Evolutionary conservation across 2,113 vertebrate genomes (phyloP).

Genomic region (Heliornis fulica): DNA sequence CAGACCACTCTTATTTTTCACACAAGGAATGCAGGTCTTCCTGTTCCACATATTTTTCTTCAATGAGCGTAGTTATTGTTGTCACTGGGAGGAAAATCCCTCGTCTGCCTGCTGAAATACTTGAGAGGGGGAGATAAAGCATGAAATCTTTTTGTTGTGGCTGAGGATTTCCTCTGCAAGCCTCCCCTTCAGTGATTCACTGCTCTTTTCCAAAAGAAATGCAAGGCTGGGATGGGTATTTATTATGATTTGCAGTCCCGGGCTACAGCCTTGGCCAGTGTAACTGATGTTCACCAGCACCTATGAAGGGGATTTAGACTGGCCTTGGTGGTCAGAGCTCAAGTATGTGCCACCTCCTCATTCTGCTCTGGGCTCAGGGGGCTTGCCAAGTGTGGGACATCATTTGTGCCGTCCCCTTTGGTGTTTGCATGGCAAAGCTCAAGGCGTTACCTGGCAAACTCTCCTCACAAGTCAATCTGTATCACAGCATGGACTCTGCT

Average conservation of each 20-base stretch:
- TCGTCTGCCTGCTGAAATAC: conserved; percentile 28
- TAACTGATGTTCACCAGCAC: fast-evolving
- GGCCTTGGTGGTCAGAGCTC: background rate
- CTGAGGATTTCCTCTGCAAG: conserved; percentile 54
- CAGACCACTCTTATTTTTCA: conserved; percentile 40
- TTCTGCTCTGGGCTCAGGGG: background rate
- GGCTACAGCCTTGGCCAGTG: background rate
- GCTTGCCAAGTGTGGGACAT: background rate
- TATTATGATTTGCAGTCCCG: fast-evolving
- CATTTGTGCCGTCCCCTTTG: fast-evolving
- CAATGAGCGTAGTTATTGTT: conserved; percentile 54
- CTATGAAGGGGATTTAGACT: background rate
- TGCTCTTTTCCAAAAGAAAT: background rate
- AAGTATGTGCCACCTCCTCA: background rate
- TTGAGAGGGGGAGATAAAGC: conserved; percentile 47
- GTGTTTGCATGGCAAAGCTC: background rate
- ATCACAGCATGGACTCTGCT: background rate
- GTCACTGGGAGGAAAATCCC: conserved; percentile 58
- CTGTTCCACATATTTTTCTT: conserved; percentile 57
- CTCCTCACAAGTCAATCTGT: background rate
- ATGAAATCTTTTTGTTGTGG: conserved; percentile 43
- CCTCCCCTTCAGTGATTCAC: background rate
- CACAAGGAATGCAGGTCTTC: conserved; percentile 53
- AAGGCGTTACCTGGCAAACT: background rate
- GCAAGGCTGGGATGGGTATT: background rate